phyloP scores from a whole-genome alignment of 2,113 vertebrate species.

The Xenus cinereus region DNA sequence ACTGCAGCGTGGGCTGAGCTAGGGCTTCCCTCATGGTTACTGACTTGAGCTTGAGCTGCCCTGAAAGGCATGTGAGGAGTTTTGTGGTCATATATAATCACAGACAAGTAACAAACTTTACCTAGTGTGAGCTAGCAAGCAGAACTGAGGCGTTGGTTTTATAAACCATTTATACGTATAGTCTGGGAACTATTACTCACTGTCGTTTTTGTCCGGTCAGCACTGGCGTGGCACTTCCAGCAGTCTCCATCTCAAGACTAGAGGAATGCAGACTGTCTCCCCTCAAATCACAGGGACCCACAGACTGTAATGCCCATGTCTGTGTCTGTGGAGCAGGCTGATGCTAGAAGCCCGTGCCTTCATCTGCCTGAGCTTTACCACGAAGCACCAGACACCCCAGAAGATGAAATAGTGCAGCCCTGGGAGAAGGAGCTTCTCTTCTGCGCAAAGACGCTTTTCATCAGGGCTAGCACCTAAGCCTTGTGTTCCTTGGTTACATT shows the following conservation, averaged over 20 bases:
- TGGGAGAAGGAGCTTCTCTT: background rate
- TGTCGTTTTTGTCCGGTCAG: background rate
- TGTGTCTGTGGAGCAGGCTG: background rate
- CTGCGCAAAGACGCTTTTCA: background rate
- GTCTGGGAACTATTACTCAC: background rate
- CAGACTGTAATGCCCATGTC: background rate
- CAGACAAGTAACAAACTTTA: background rate
- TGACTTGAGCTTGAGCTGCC: background rate
- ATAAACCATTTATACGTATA: background rate
- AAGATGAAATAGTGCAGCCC: background rate
- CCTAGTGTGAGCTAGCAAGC: background rate
- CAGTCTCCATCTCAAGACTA: background rate
- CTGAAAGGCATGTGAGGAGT: background rate
- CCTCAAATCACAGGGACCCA: background rate
- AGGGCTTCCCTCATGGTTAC: background rate
- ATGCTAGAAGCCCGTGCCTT: background rate
- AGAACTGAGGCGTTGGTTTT: background rate
- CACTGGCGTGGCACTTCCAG: background rate
- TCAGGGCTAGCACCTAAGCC: background rate
- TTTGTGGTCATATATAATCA: background rate
- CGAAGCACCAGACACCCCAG: background rate
- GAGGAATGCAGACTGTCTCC: background rate
- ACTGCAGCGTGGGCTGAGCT: background rate
- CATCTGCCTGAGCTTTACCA: background rate
- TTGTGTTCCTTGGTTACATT: background rate